Evolutionary conservation across 2,113 vertebrate species (phyloP).

Genomic region (Lycocorax pyrrhopterus): DNA sequence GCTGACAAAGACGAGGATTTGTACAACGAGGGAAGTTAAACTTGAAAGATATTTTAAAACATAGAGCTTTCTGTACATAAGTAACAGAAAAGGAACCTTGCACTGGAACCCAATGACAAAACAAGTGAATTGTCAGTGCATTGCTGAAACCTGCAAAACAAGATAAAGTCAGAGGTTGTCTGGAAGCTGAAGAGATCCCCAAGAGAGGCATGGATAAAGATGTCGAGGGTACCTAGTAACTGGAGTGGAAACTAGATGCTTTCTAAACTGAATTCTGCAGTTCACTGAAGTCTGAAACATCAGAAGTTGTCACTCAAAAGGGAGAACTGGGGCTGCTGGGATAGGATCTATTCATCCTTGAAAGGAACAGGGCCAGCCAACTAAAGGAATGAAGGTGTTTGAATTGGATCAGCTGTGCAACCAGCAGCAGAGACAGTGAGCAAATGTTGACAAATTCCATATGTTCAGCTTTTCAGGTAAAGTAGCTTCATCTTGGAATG

Average conservation of each 20-base stretch:
- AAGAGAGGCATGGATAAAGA: neutral
- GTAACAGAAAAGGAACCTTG: neutral
- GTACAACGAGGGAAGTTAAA: neutral
- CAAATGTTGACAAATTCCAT: constrained; percentile 22
- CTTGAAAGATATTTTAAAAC: neutral
- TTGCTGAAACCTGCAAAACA: neutral
- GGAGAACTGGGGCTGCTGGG: neutral
- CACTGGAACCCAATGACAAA: neutral
- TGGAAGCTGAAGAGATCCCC: neutral
- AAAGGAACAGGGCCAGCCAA: neutral
- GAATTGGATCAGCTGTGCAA: neutral
- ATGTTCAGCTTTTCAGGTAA: neutral
- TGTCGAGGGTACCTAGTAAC: neutral
- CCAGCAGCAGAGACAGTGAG: neutral
- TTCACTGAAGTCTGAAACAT: neutral
- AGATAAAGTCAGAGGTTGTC: neutral
- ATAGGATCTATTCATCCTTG: neutral
- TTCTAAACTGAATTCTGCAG: neutral
- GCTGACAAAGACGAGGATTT: neutral
- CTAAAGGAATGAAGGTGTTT: neutral
- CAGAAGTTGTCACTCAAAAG: neutral
- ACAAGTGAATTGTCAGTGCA: neutral
- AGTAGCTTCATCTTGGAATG: neutral
- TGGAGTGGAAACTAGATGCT: neutral
- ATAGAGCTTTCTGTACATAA: neutral